Percentiles rank a stretch among this genome's conserved stretches.
Evolutionary conservation across 1,140 invertebrate genomes (phyloP).

Genomic region (Calliphora vicina): DNA sequence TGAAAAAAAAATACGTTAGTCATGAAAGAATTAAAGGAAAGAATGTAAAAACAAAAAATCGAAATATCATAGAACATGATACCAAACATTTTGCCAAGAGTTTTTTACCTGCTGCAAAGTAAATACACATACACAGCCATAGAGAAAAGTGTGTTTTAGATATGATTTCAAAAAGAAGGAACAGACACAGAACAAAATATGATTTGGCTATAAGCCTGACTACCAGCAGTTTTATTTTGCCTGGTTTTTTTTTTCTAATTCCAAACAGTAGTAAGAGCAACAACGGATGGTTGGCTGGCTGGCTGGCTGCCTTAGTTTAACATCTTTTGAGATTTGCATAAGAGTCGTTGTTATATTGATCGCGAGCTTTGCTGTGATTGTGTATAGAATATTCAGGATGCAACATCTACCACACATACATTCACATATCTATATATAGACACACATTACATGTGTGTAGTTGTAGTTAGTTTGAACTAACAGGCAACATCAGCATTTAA

Average conservation of each 20-base stretch:
- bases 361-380: neutral
- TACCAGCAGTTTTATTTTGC: neutral
- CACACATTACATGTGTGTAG: neutral
- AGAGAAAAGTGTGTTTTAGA: neutral
- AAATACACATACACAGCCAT: neutral
- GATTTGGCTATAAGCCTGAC: neutral
- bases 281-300: neutral
- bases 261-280: neutral
- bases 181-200: neutral
- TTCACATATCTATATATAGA: neutral
- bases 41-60: neutral
- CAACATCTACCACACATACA: neutral
- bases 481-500: conserved; percentile 12
- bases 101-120: conserved; percentile 2
- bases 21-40: neutral
- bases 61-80: conserved; percentile 8
- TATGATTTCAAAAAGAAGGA: neutral
- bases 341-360: neutral
- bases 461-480: neutral
- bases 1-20: neutral
- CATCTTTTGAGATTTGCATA: neutral
- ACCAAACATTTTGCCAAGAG: conserved; percentile 27
- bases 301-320: neutral
- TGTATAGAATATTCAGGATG: neutral
- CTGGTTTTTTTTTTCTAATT: neutral